phyloP scores from a whole-genome alignment of 2,888 invertebrate species.

The Chrysotoxum bicinctum region DNA sequence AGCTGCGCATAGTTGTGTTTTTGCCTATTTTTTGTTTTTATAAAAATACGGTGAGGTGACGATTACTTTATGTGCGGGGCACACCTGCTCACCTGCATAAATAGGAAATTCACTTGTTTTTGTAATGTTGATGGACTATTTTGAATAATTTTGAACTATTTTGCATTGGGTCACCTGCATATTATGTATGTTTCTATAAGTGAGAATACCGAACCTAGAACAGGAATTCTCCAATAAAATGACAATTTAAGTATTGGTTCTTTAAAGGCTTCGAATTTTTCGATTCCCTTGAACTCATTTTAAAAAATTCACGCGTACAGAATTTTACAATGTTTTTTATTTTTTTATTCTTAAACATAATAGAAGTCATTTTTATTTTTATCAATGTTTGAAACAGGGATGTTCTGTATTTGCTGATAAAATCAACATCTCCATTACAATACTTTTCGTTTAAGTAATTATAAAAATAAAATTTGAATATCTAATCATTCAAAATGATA shows the following conservation, averaged over 20 bases:
- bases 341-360: too few relatives aligned
- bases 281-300: not conserved
- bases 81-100: slow-evolving; percentile 62
- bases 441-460: too few relatives aligned
- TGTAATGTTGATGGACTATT: slow-evolving; percentile 30
- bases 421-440: slow-evolving; percentile 3
- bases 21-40: not conserved
- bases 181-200: not conserved
- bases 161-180: slow-evolving; percentile 55
- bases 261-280: not conserved
- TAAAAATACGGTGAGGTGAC: slow-evolving; percentile 3
- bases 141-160: slow-evolving; percentile 49
- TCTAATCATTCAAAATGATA: slow-evolving; percentile 54
- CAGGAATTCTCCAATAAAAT: not conserved
- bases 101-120: slow-evolving; percentile 50
- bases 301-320: not conserved
- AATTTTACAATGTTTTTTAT: not conserved
- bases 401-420: slow-evolving; percentile 1
- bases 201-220: not conserved
- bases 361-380: not conserved
- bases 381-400: not conserved
- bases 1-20: not conserved
- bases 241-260: not conserved
- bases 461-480: slow-evolving; percentile 44
- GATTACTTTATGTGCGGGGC: slow-evolving; percentile 50